Evolutionary conservation across 2,113 vertebrate species (phyloP), one percentile per base, ranked within the genome.

Genomic region (Microtus montanus): DNA sequence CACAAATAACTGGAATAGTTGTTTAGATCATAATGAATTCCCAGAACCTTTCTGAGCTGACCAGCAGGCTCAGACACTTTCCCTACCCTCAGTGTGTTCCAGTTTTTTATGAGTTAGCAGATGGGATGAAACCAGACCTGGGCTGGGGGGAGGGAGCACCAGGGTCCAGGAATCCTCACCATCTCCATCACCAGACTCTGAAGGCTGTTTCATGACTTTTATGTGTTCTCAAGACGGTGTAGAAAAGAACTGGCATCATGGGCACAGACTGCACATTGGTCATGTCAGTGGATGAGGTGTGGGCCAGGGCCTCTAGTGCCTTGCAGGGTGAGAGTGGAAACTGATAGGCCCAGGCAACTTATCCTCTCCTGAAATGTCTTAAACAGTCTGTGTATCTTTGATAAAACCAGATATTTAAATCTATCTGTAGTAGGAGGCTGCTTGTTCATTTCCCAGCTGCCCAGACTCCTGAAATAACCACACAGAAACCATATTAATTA

Each of bases 1-100:
- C 97, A 98, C 97, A 97, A 98, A 98, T 98, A 98, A 98, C 98
- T 98, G 98, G 98, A 99, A 99, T 98, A 97, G 97, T 98, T 98
- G 98, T 98, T 97, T 97, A 98, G 97, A 98, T 97, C 98, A 98
- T 97, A 96, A 97, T 98, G 97, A 97, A 97, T 98, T 99, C 98
- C 98, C 98, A 99, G 98, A 98, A 98, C 93, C 98, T 97, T 97
- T 98, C 96, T 94, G 94, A 98, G 97, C 97, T 97, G 97, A 97
- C 97, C 97, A 98, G 98, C 98, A 98, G 97, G 95, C 98, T 98
- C 94, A 97, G 95, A 96, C 89, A 98, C 96, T 94, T 77, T 98
- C 96, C 33, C 49, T 93, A 90, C 88, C 94, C 97, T 96, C 89
- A 94, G 94, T 54, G 19, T 93, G 95, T 98, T 98, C 98, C 96